These are phyloP conservation scores for Lasioglossum lativentre DNA, from an alignment of 2,888 invertebrate species.

Conservation along the genomic window DNA sequence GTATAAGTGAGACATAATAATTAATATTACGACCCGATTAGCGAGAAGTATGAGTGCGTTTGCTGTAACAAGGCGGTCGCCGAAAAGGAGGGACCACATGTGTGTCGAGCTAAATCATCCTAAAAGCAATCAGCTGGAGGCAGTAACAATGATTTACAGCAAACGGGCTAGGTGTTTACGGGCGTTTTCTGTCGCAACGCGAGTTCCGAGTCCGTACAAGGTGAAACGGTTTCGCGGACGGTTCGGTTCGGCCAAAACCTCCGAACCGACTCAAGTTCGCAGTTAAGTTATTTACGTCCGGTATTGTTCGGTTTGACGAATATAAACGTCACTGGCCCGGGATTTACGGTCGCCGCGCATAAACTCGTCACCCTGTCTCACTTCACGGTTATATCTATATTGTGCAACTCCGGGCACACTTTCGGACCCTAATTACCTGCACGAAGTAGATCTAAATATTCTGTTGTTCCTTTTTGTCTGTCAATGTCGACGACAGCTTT, in stretches of 20 bases:
- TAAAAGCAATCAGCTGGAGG: slow-evolving; percentile 66
- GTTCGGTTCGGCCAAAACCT: slow-evolving; percentile 5
- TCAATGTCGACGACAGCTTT: too few species aligned
- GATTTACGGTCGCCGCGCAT: slow-evolving; percentile 79
- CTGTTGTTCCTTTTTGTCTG: too few species aligned
- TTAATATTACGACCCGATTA: slow-evolving; percentile 1
- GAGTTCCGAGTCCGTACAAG: slow-evolving; percentile 44
- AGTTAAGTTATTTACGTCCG: slow-evolving; percentile 81
- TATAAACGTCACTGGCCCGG: slow-evolving; percentile 78
- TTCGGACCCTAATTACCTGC: neutral
- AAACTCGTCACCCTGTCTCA: slow-evolving; percentile 54
- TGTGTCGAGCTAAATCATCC: slow-evolving; percentile 61
- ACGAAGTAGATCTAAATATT: neutral
- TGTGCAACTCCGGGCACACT: slow-evolving; percentile 28
- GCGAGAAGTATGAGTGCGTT: slow-evolving; percentile 1
- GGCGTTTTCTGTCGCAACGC: slow-evolving; percentile 51
- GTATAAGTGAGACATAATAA: neutral
- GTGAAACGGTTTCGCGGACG: slow-evolving; percentile 61
- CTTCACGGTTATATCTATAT: slow-evolving; percentile 54
- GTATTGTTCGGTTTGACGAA: slow-evolving; percentile 82
- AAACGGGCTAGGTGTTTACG: slow-evolving; percentile 70
- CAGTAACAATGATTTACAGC: slow-evolving; percentile 69
- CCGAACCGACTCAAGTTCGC: slow-evolving; percentile 56
- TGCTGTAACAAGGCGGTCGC: slow-evolving; percentile 2
- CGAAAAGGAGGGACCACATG: slow-evolving; percentile 17